A percentile compares a stretch with the other conserved stretches of the same genome.
Conservation (phyloP, 2,113 vertebrate genomes). For the Puma concolor region DNA sequence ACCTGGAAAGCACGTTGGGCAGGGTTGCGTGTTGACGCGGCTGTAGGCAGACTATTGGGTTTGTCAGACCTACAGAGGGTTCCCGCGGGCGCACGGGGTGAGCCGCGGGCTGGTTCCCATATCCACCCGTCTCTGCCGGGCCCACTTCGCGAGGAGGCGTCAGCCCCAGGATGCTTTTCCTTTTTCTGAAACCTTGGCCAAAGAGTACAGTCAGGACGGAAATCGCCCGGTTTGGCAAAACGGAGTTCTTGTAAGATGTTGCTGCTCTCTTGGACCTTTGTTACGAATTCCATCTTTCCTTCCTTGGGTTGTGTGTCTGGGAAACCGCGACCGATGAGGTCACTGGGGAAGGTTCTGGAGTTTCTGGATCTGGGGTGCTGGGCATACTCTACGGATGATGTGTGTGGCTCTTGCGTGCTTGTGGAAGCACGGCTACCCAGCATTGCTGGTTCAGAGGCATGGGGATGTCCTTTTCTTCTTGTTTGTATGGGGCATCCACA, state of each 20-base stretch:
- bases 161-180: rapidly evolving
- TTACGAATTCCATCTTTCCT: rapidly evolving
- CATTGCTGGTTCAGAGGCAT: rapidly evolving
- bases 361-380: rapidly evolving
- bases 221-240: rapidly evolving
- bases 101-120: background rate
- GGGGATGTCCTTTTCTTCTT: rapidly evolving
- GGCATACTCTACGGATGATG: too few relatives aligned
- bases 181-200: background rate
- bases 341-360: rapidly evolving
- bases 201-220: background rate
- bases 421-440: rapidly evolving
- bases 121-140: rapidly evolving
- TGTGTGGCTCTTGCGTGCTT: rapidly evolving
- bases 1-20: rapidly evolving
- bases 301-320: rapidly evolving
- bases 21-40: rapidly evolving
- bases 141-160: rapidly evolving
- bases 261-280: background rate
- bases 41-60: rapidly evolving
- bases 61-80: too few relatives aligned
- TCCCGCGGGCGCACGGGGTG: rapidly evolving
- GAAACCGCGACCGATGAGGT: rapidly evolving
- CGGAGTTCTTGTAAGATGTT: rapidly evolving
- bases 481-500: rapidly evolving